Evolutionary conservation across 2,797 vertebrate species (phyloP).

Genomic region (Selene dorsalis): DNA sequence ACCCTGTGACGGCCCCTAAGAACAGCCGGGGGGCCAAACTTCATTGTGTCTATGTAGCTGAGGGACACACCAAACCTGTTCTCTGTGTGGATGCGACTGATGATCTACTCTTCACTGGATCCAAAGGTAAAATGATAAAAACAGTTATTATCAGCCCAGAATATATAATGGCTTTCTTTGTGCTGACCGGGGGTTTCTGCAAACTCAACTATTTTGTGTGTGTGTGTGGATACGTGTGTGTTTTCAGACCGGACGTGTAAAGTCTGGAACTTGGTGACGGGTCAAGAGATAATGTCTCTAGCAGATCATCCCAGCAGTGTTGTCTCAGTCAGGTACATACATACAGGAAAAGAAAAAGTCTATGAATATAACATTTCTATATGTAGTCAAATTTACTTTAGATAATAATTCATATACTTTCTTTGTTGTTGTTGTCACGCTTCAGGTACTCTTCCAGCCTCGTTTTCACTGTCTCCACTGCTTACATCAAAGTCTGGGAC

Average conservation of each 20-base stretch:
- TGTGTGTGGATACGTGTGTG: constrained; percentile 2
- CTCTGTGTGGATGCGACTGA: constrained; percentile 95
- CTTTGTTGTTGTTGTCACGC: not conserved
- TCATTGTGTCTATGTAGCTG: constrained; percentile 91
- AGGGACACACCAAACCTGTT: constrained; percentile 96
- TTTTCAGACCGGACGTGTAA: constrained; percentile 95
- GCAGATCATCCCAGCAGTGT: constrained; percentile 96
- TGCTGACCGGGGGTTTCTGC: not conserved
- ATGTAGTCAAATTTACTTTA: rapidly evolving
- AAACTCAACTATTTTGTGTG: constrained; percentile 1
- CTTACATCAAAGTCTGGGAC: constrained; percentile 98
- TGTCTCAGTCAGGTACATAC: constrained; percentile 87
- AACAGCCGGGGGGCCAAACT: constrained; percentile 81
- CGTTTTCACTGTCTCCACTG: constrained; percentile 94
- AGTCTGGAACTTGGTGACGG: constrained; percentile 99
- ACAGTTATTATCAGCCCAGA: not conserved
- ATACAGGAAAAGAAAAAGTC: not conserved
- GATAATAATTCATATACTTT: not conserved
- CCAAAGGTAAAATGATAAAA: constrained; percentile 87
- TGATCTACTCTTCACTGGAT: constrained; percentile 97
- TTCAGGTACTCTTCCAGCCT: constrained; percentile 91
- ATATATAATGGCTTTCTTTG: not conserved
- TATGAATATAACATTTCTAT: not conserved
- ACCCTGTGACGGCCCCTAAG: constrained; percentile 86
- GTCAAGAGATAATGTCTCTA: constrained; percentile 99